Percentiles rank a stretch among this genome's conserved stretches.
These are phyloP conservation scores for Enteromius afrohamiltoni DNA, from an alignment of 2,797 vertebrate genomes.

Conservation along the genomic window DNA sequence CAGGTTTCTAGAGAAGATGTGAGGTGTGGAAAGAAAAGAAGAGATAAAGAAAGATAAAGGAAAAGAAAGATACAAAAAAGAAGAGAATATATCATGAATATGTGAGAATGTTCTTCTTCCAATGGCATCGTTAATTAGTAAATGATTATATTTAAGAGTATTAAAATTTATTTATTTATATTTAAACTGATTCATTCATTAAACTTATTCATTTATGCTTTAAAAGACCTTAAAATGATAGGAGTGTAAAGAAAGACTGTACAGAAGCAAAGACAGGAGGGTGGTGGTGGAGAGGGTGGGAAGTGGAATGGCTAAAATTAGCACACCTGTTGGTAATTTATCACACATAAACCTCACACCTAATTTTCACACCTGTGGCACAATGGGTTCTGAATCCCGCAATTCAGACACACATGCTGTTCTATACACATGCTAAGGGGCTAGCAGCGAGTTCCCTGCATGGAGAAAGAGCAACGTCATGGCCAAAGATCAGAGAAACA, in stretches of 20 bases:
- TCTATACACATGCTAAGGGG: constrained; percentile 29
- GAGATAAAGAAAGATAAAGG: too few relatives aligned
- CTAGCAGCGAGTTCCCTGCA: constrained; percentile 31
- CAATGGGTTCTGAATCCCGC: constrained; percentile 70
- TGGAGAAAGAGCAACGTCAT: constrained; percentile 51
- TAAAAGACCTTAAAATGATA: constrained; percentile 1
- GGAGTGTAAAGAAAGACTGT: constrained; percentile 51
- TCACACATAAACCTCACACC: constrained; percentile 86
- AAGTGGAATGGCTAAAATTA: constrained; percentile 70
- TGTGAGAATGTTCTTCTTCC: too few relatives aligned
- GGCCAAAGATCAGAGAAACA: constrained; percentile 57
- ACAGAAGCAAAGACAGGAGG: constrained; percentile 59
- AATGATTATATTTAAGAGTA: not conserved
- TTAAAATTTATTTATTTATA: not conserved
- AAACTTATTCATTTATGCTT: not conserved
- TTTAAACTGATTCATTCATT: not conserved
- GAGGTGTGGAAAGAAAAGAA: not conserved
- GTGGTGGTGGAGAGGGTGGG: constrained; percentile 45
- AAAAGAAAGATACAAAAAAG: not conserved
- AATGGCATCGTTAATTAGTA: not conserved
- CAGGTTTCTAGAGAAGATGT: constrained; percentile 20
- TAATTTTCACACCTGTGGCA: constrained; percentile 84
- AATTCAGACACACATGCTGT: constrained; percentile 68
- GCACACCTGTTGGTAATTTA: constrained; percentile 84
- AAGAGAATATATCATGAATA: not conserved